A percentile compares a stretch with the other conserved stretches of the same genome.
phyloP scores from a whole-genome alignment of 2,888 invertebrate genomes.

The Plagiodera versicolora region DNA sequence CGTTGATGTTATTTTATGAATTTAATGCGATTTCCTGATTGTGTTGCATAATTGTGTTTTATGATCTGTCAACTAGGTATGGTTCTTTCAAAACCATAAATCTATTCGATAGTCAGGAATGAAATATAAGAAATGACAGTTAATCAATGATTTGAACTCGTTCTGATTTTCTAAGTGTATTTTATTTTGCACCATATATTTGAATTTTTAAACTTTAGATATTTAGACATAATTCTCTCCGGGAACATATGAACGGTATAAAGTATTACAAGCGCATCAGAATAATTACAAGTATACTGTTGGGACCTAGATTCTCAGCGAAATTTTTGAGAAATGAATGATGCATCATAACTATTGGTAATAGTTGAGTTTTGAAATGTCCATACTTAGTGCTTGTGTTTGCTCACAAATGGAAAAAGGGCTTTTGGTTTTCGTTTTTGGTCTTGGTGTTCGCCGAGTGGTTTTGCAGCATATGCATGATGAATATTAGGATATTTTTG shows the following conservation, averaged over 20 bases:
- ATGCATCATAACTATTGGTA: too few species aligned
- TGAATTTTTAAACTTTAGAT: too few species aligned
- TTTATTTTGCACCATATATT: too few species aligned
- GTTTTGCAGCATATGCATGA: constrained; percentile 23
- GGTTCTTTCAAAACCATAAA: background rate
- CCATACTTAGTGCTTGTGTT: background rate
- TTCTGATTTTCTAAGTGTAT: too few species aligned
- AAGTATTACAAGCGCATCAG: too few species aligned
- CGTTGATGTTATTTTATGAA: background rate
- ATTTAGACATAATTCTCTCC: too few species aligned
- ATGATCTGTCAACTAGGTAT: background rate
- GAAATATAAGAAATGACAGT: background rate
- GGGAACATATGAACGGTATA: too few species aligned
- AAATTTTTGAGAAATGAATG: too few species aligned
- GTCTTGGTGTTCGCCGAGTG: constrained; percentile 1
- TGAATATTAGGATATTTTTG: constrained; percentile 15
- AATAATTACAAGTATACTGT: too few species aligned
- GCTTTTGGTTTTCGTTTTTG: background rate
- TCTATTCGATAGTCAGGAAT: too few species aligned
- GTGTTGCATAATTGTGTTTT: background rate
- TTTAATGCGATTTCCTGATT: background rate
- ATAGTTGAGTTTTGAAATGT: background rate
- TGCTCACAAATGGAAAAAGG: background rate
- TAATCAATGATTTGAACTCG: background rate
- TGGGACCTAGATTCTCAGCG: too few species aligned